Conservation (phyloP, 30 jellyfish, hydroid and myxozoan species). For the Chrysaora quinquecirrha region DNA sequence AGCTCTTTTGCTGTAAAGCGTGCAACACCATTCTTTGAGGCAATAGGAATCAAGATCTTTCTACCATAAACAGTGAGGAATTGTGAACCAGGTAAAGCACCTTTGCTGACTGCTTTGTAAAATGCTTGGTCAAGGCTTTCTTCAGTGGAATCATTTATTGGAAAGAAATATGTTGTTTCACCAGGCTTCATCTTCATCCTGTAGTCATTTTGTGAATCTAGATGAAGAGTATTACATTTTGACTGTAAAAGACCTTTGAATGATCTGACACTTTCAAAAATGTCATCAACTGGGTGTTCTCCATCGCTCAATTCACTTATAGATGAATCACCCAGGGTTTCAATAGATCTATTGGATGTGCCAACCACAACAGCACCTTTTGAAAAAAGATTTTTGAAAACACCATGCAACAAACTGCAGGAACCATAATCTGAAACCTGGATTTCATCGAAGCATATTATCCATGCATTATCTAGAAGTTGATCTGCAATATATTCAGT, state of each 20-base stretch:
- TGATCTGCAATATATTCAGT: constrained; percentile 78
- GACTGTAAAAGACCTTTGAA: constrained; percentile 51
- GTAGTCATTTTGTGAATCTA: constrained; percentile 73
- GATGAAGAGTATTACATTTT: constrained; percentile 50
- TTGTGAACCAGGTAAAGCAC: constrained; percentile 42
- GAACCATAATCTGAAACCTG: constrained; percentile 82
- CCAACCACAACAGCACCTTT: constrained; percentile 90
- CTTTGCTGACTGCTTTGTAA: constrained; percentile 43
- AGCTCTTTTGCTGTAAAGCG: constrained; percentile 74
- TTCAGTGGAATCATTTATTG: constrained; percentile 37
- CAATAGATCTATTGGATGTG: constrained; percentile 84
- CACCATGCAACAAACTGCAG: constrained; percentile 69
- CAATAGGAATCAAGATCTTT: constrained; percentile 68
- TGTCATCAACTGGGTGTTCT: constrained; percentile 53
- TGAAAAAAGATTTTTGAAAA: constrained; percentile 49
- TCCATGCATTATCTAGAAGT: constrained; percentile 71
- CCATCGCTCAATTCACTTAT: constrained; percentile 68
- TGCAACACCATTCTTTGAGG: constrained; percentile 79
- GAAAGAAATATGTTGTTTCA: constrained; percentile 51
- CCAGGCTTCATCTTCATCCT: constrained; percentile 71
- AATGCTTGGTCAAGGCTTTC: constrained; percentile 71
- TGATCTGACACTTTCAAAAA: constrained; percentile 50
- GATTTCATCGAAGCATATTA: constrained; percentile 87
- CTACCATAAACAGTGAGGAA: constrained; percentile 69
- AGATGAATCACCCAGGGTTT: constrained; percentile 67